Conservation (phyloP, 1,140 invertebrate genomes). For the Catajapyx aquilonaris region DNA sequence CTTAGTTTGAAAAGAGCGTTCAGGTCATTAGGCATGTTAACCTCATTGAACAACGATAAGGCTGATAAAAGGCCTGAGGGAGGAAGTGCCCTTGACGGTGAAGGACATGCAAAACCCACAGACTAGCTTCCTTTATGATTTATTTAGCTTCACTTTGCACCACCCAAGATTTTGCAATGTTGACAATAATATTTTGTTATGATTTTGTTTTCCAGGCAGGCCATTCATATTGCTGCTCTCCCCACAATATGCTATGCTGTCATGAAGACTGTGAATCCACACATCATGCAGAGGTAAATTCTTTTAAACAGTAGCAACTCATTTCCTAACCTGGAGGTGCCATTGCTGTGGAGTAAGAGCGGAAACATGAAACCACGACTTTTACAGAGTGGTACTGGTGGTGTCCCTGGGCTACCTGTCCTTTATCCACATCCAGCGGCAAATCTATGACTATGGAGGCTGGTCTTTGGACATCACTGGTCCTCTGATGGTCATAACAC, state of each 20-base stretch:
- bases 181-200: too few species aligned
- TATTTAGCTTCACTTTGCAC: background rate
- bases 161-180: slow-evolving; percentile 4
- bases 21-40: slow-evolving; percentile 11
- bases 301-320: too few species aligned
- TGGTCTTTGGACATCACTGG: slow-evolving; percentile 81
- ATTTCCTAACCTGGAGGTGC: too few species aligned
- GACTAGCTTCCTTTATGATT: slow-evolving; percentile 2
- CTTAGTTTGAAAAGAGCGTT: too few species aligned
- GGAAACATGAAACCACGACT: too few species aligned
- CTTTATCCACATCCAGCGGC: slow-evolving; percentile 61
- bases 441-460: slow-evolving; percentile 68
- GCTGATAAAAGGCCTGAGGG: slow-evolving; percentile 7
- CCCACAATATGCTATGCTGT: slow-evolving; percentile 51
- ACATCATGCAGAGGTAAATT: slow-evolving; percentile 37
- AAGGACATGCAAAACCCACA: too few species aligned
- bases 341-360: too few species aligned
- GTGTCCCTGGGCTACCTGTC: slow-evolving; percentile 64
- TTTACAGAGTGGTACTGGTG: slow-evolving; percentile 47
- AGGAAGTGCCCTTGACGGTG: slow-evolving; percentile 9
- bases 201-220: slow-evolving; percentile 35
- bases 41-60: slow-evolving; percentile 9
- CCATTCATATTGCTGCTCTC: slow-evolving; percentile 49
- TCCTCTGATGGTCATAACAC: slow-evolving; percentile 89
- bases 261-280: slow-evolving; percentile 34